Evolutionary conservation across 1,140 invertebrate species (phyloP), one percentile per base, ranked within the genome.

Genomic region (Latrodectus geometricus): DNA sequence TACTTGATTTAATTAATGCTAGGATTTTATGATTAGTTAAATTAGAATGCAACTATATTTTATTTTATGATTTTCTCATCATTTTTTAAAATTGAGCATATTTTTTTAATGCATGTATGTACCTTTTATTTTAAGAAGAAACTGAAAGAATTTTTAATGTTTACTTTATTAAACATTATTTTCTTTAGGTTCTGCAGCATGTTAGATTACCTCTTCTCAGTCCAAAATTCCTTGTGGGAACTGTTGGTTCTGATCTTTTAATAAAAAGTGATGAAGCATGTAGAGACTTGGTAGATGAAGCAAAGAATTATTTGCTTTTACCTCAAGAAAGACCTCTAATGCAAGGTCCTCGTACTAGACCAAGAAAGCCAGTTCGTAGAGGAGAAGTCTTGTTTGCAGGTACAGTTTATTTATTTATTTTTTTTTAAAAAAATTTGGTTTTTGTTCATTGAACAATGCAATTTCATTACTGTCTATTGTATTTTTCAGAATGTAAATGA

Each of bases 141-240:
- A 15, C 14, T 11, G n/a, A n/a, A 23, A 3, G 20, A 69, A 0
- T 75, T 52, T 52, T 54, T 50, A n/a, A n/a, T n/a, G n/a, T n/a
- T n/a, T n/a, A n/a, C n/a, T n/a, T n/a, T n/a, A n/a, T n/a, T n/a
- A n/a, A n/a, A n/a, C n/a, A n/a, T n/a, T n/a, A 66, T 68, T 77
- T 75, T 72, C 8, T 9, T 8, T 89, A 96, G 95, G 95, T 99
- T n/a, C 91, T 99, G 17, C 97, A 99, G 91, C 97, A 99, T 92
- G 98, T 99, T 9, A 94, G 98, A 72, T 92, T 99, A 74, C 98
- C 98, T 0, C 92, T 99, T 17, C 93, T 99, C 83, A 97, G 95
- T 90, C 97, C 98, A 2, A 99, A 99, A 92, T 99, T 99, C 92
- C 93, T 99, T 35, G 98, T 99, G 52, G 97, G 97, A 20, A 99